Conservation (phyloP, 2,888 invertebrate genomes). For the Dexiosoma caninum region DNA sequence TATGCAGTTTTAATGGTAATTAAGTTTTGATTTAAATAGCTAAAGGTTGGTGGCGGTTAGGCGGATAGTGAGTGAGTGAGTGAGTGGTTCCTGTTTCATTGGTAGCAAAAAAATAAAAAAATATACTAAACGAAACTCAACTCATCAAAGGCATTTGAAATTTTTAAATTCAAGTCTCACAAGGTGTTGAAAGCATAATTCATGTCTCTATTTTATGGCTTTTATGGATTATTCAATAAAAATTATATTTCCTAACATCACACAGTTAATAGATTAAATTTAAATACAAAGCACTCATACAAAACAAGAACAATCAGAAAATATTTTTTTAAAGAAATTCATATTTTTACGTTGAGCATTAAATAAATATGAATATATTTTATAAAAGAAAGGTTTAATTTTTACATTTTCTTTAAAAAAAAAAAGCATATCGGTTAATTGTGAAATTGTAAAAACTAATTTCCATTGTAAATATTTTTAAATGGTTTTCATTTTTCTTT, state of each 20-base stretch:
- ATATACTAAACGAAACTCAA: too few relatives aligned
- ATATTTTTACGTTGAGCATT: too few relatives aligned
- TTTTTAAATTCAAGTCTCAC: conserved; percentile 50
- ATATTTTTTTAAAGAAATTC: not conserved
- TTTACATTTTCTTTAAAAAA: too few relatives aligned
- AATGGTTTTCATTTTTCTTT: too few relatives aligned
- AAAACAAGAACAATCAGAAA: not conserved
- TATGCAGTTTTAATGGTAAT: conserved; percentile 64
- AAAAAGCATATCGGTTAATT: too few relatives aligned
- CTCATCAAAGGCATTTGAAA: not conserved
- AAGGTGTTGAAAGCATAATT: conserved; percentile 58
- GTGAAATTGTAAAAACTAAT: too few relatives aligned
- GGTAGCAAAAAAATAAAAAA: not conserved
- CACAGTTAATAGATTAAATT: not conserved
- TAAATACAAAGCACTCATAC: not conserved
- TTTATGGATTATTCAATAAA: conserved; percentile 20
- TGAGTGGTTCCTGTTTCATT: conserved; percentile 18
- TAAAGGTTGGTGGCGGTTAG: conserved; percentile 44
- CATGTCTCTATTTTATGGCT: conserved; percentile 26
- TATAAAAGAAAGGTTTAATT: too few relatives aligned
- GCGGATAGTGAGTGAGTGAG: too few relatives aligned
- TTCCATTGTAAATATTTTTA: too few relatives aligned
- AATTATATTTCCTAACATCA: conserved; percentile 15
- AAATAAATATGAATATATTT: too few relatives aligned
- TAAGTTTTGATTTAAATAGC: conserved; percentile 64